Percentiles rank a stretch among this genome's conserved stretches.
Evolutionary conservation across 1,140 invertebrate species (phyloP).

Genomic region (Conus ventricosus): DNA sequence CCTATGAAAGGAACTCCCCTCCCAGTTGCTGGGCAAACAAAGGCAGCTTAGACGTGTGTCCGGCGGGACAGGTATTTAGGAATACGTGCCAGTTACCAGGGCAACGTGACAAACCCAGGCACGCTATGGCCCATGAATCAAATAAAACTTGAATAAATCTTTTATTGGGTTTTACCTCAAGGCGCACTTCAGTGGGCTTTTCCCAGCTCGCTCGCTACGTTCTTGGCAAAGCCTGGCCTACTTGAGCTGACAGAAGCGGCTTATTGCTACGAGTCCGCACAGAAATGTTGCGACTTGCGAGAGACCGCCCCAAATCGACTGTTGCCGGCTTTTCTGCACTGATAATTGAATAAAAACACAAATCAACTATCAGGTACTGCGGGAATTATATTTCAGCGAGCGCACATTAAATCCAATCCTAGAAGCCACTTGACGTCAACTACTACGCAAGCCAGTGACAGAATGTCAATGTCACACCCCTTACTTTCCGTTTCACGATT

Average conservation of each 20-base stretch:
- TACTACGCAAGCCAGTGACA: too few relatives aligned
- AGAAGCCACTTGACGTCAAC: constrained; percentile 16
- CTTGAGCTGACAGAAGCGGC: constrained; percentile 25
- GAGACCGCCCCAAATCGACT: constrained; percentile 15
- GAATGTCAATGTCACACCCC: constrained; percentile 14
- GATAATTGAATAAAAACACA: constrained; percentile 3
- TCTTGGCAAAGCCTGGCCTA: constrained; percentile 19
- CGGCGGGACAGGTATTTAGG: constrained; percentile 49
- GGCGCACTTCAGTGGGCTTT: constrained; percentile 18
- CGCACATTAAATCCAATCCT: background rate
- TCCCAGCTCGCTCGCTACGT: constrained; percentile 6
- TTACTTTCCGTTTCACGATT: background rate
- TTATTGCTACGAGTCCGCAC: background rate
- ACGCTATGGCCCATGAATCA: constrained; percentile 50
- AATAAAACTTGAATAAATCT: constrained; percentile 64
- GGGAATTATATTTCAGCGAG: background rate
- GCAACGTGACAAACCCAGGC: constrained; percentile 55
- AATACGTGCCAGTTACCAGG: constrained; percentile 56
- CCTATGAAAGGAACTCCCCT: constrained; percentile 41
- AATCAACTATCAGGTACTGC: background rate
- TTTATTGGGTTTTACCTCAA: constrained; percentile 54
- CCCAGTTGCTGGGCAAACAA: constrained; percentile 46
- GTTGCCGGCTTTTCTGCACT: background rate
- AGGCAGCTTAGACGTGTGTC: constrained; percentile 35
- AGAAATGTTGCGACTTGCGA: constrained; percentile 7